These are phyloP conservation scores for Cyprinodon tularosa DNA, from an alignment of 2,113 vertebrate species.

Conservation along the genomic window DNA sequence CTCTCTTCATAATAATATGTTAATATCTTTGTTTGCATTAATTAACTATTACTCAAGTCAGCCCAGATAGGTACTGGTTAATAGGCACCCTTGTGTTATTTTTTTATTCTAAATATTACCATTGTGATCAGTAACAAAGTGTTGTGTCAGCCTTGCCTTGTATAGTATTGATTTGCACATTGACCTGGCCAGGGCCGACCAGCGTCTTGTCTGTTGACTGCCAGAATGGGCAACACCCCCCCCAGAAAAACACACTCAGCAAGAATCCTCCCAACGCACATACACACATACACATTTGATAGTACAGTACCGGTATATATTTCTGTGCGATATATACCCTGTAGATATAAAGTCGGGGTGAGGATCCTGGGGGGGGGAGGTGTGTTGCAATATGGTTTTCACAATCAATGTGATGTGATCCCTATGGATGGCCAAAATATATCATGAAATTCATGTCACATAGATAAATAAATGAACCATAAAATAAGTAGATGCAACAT, in stretches of 20 bases:
- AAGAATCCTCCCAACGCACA: too few relatives aligned
- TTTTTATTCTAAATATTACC: neutral
- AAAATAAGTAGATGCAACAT: too few relatives aligned
- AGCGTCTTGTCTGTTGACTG: neutral
- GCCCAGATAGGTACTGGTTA: conserved; percentile 3
- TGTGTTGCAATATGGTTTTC: too few relatives aligned
- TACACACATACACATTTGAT: neutral
- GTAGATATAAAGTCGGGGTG: too few relatives aligned
- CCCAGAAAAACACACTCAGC: too few relatives aligned
- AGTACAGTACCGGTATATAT: neutral
- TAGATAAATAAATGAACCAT: too few relatives aligned
- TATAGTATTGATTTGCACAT: neutral
- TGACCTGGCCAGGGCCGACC: neutral
- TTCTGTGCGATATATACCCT: neutral
- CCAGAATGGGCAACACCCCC: too few relatives aligned
- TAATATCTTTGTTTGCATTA: conserved; percentile 7
- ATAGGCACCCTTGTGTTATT: neutral
- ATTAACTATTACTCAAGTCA: conserved; percentile 6
- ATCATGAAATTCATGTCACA: too few relatives aligned
- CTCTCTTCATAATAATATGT: conserved; percentile 1
- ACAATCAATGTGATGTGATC: too few relatives aligned
- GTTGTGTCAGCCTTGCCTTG: neutral
- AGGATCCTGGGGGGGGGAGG: too few relatives aligned
- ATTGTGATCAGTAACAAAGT: neutral
- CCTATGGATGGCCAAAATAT: too few relatives aligned